A percentile compares a stretch with the other conserved stretches of the same genome.
Conservation (phyloP, 2,113 vertebrate species). For the Grammomys surdaster region DNA sequence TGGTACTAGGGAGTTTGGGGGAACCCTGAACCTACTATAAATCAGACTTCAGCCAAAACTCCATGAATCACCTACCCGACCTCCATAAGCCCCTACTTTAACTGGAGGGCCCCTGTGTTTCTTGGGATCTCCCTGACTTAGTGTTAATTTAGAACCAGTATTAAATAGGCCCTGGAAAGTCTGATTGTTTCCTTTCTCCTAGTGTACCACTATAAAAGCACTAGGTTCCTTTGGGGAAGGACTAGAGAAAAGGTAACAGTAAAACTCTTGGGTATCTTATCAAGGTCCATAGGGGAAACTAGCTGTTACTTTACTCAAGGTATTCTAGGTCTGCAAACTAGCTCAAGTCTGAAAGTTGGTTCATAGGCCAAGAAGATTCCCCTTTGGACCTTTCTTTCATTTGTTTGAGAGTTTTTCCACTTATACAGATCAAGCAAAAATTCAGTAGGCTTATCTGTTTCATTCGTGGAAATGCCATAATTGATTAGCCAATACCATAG, state of each 20-base stretch:
- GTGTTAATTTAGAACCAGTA: background rate
- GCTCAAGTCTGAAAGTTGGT: background rate
- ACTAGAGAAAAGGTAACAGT: background rate
- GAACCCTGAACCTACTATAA: background rate
- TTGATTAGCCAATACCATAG: background rate
- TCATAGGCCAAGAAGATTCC: background rate
- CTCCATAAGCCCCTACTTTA: background rate
- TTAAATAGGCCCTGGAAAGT: background rate
- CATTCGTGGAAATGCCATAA: background rate
- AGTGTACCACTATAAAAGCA: background rate
- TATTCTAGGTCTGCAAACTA: background rate
- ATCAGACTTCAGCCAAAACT: background rate
- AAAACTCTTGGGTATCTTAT: background rate
- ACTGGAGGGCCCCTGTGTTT: background rate
- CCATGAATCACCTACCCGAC: background rate
- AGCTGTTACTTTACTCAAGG: background rate
- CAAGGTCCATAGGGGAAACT: background rate
- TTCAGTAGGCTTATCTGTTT: background rate
- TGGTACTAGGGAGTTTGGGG: background rate
- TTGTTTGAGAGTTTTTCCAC: background rate
- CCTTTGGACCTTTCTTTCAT: background rate
- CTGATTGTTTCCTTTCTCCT: background rate
- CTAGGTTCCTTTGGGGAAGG: background rate
- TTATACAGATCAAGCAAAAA: background rate
- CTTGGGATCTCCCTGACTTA: background rate